Base-by-base conservation (phyloP, 2,113 vertebrate genomes). In the Prionailurus viverrinus region DNA sequence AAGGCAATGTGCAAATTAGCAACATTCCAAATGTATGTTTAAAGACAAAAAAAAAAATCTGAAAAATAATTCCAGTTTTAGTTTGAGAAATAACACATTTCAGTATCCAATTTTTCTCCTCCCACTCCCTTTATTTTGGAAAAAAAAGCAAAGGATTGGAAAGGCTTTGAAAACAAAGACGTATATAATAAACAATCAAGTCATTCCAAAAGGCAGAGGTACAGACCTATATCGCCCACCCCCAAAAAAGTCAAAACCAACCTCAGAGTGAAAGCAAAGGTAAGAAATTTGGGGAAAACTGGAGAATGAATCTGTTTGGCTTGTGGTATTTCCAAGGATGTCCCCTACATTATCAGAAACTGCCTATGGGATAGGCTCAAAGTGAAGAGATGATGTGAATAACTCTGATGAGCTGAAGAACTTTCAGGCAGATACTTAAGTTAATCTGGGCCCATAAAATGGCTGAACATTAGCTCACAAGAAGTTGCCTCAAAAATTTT, bases 11-110 rank as follows among this genome's bases (percentile, higher is more conserved):
- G 23, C 16, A 92, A 86, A 66, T 84, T 68, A 93, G 33, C 80
- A 91, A 92, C 48, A 83, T 89, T 87, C 86, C 89, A 94, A 85
- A 93, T 89, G 69, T n/a, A 55, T 55, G 85, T 55, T 96, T 94
- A 89, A 93, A 95, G 29, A 39, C 45, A 18, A 58, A 68, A 80
- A 33, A 36, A 29, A 65, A 71, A 29, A 7, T 14, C 13, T 83
- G 21, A 71, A 92, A 96, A 97, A 87, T 36, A 29, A 74, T 51
- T 90, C 88, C 53, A 91, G 71, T 86, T 97, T 86, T 63, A 90
- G 61, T 45, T 55, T 95, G 25, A 92, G 63, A 95, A 90, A 82
- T 87, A 69, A 91, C 48, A 94, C 33, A 93, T 90, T 81, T 95
- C 79, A 91, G 73, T 74, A 89, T 95, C 82, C 41, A 89, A 63